Evolutionary conservation across 2,888 invertebrate species (phyloP).

Genomic region (Silvanus unidentatus): DNA sequence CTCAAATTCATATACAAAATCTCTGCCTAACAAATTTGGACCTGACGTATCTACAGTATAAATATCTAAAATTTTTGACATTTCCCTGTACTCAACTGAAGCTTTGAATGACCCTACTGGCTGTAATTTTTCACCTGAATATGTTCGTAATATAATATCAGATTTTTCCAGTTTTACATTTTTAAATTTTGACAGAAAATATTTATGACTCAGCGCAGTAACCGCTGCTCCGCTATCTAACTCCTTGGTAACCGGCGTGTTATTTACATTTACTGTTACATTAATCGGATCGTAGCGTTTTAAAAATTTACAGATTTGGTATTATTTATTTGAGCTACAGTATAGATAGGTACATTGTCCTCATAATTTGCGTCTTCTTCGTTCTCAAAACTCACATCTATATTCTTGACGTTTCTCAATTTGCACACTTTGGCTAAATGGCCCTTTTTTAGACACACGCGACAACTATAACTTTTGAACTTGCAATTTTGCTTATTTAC

Average conservation of each 20-base stretch:
- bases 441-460: background rate
- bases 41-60: constrained; percentile 7
- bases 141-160: background rate
- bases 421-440: constrained; percentile 2
- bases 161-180: background rate
- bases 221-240: background rate
- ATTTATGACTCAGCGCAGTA: background rate
- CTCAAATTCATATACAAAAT: constrained; percentile 7
- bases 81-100: background rate
- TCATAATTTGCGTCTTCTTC: background rate
- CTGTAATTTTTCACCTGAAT: background rate
- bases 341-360: background rate
- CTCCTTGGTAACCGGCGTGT: background rate
- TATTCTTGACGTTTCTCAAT: background rate
- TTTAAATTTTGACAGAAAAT: background rate
- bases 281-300: background rate
- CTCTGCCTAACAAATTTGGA: constrained; percentile 10
- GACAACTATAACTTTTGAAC: background rate
- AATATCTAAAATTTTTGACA: background rate
- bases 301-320: background rate
- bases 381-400: background rate
- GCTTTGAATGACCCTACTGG: background rate
- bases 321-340: background rate
- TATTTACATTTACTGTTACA: background rate
- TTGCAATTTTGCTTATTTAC: background rate